Evolutionary conservation across 2,113 vertebrate species (phyloP).

Genomic region (Centropus bengalensis): DNA sequence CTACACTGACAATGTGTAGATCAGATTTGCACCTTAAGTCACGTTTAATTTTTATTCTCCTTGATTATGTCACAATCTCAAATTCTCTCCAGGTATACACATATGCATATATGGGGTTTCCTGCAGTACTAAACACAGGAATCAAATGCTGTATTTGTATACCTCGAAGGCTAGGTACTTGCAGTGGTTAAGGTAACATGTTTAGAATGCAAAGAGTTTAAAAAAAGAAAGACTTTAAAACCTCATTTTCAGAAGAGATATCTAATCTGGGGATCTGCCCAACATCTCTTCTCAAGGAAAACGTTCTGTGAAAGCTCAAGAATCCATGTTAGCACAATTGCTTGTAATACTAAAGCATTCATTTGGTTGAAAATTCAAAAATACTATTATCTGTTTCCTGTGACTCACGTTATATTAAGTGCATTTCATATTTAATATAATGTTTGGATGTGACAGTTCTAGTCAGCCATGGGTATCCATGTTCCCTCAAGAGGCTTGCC

Average conservation of each 20-base stretch:
- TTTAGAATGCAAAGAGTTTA: background rate
- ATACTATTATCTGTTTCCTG: background rate
- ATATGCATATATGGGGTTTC: background rate
- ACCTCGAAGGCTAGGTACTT: background rate
- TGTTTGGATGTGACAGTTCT: slow-evolving; percentile 43
- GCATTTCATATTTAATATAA: background rate
- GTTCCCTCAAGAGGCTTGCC: slow-evolving; percentile 39
- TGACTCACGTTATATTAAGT: background rate
- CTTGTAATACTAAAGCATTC: background rate
- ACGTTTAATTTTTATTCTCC: background rate
- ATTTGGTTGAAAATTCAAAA: background rate
- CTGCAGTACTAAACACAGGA: background rate
- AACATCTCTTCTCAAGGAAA: background rate
- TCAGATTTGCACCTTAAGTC: background rate
- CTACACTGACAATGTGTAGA: background rate
- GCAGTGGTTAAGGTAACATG: background rate
- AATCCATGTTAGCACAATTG: background rate
- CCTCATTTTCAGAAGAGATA: background rate
- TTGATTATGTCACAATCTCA: background rate
- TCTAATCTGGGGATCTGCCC: background rate
- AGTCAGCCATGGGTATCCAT: slow-evolving; percentile 21
- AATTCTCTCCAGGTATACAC: background rate
- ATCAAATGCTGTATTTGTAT: background rate
- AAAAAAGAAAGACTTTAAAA: background rate
- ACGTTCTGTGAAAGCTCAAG: background rate